A percentile compares a stretch with the other conserved stretches of the same genome.
Evolutionary conservation across 2,888 invertebrate species (phyloP).

Genomic region (Ceraclea dissimilis): DNA sequence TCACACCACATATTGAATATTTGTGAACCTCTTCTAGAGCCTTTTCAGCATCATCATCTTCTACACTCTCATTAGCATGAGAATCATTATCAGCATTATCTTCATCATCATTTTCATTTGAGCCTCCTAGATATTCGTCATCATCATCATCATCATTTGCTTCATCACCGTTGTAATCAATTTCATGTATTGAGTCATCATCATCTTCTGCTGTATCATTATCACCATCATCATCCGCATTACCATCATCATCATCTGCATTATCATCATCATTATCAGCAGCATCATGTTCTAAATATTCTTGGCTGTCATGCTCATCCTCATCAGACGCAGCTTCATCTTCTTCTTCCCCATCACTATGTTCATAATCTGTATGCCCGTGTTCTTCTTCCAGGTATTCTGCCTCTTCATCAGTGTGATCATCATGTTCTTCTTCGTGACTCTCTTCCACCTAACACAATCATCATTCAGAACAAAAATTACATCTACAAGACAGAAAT

Average conservation of each 20-base stretch:
- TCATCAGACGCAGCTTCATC: slow-evolving; percentile 32
- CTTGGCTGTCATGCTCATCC: slow-evolving; percentile 26
- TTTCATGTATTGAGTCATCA: slow-evolving; percentile 31
- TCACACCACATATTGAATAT: no score
- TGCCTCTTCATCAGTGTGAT: slow-evolving; percentile 34
- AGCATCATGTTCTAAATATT: slow-evolving; percentile 28
- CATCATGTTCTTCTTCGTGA: slow-evolving; percentile 28
- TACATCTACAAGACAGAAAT: no score
- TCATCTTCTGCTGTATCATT: slow-evolving; percentile 28
- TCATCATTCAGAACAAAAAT: neutral
- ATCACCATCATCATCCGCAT: slow-evolving; percentile 31
- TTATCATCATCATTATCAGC: slow-evolving; percentile 29
- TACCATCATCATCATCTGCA: slow-evolving; percentile 30
- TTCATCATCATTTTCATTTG: slow-evolving; percentile 33
- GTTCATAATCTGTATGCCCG: slow-evolving; percentile 27
- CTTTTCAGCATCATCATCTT: slow-evolving; percentile 34
- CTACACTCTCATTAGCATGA: slow-evolving; percentile 30
- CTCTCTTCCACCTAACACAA: slow-evolving; percentile 25
- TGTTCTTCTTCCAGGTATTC: slow-evolving; percentile 33
- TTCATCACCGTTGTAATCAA: slow-evolving; percentile 42
- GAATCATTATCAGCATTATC: slow-evolving; percentile 29
- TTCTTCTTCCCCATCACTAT: slow-evolving; percentile 29
- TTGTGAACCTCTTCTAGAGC: slow-evolving; percentile 44
- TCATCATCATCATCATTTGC: slow-evolving; percentile 29
- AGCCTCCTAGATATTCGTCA: slow-evolving; percentile 29